A percentile compares a stretch with the other conserved stretches of the same genome.
phyloP scores from a whole-genome alignment of 1,140 invertebrate genomes.

The Meloidogyne floridensis region DNA sequence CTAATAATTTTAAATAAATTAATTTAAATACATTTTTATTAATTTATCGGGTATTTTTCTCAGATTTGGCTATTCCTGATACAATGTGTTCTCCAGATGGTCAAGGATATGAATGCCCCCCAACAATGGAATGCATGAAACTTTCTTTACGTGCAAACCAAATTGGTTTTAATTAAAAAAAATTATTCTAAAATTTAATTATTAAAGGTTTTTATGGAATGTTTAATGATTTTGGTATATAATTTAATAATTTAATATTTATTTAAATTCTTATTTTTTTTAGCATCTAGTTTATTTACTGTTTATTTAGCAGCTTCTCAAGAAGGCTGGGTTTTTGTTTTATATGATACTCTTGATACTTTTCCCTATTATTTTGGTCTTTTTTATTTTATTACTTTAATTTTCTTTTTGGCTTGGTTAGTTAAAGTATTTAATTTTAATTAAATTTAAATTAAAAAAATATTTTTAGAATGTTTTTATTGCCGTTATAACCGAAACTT shows the following conservation, averaged over 20 bases:
- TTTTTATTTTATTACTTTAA: conserved; percentile 97
- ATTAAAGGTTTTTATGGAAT: conserved; percentile 61
- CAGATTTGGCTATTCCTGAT: conserved; percentile 91
- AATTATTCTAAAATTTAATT: background rate
- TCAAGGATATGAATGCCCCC: conserved; percentile 83
- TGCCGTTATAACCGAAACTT: conserved; percentile 99
- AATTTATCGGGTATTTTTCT: background rate
- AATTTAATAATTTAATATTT: conserved; percentile 16
- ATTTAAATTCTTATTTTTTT: conserved; percentile 32
- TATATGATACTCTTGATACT: conserved; percentile 97
- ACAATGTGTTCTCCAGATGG: conserved; percentile 92
- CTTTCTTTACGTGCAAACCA: conserved; percentile 24
- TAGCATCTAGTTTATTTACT: conserved; percentile 75
- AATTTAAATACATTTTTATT: too few species aligned
- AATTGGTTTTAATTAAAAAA: conserved; percentile 14
- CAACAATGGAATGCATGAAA: conserved; percentile 83
- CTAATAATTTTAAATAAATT: too few species aligned
- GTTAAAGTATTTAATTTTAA: conserved; percentile 75
- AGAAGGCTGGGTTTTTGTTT: conserved; percentile 99
- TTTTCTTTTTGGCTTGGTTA: conserved; percentile 98
- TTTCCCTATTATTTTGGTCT: conserved; percentile 91
- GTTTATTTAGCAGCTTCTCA: conserved; percentile 99
- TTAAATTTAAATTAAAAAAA: background rate
- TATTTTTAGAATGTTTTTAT: conserved; percentile 89
- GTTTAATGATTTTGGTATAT: conserved; percentile 88